phyloP scores from a whole-genome alignment of 2,797 vertebrate species.

The Anolis apletophallus region DNA sequence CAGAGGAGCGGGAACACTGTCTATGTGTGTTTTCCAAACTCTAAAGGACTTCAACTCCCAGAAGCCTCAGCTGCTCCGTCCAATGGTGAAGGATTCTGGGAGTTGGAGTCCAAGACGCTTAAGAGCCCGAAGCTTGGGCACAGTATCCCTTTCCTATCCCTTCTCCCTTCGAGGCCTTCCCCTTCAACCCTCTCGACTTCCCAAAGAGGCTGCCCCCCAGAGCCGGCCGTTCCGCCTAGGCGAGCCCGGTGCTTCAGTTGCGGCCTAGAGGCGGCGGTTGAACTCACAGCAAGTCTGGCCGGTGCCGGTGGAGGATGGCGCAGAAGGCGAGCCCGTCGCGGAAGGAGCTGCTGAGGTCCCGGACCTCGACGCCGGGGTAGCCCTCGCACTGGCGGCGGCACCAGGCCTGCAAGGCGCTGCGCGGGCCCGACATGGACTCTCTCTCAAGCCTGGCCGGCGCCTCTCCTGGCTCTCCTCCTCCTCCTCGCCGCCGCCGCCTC shows the following conservation, averaged over 20 bases:
- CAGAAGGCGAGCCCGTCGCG: slow-evolving; percentile 95
- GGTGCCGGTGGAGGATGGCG: slow-evolving; percentile 93
- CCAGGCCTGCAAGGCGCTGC: slow-evolving; percentile 91
- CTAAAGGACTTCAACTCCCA: too few relatives aligned
- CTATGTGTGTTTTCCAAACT: too few relatives aligned
- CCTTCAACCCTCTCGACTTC: too few relatives aligned
- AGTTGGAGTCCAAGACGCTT: too few relatives aligned
- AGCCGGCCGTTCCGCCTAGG: neutral
- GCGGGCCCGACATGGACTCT: slow-evolving; percentile 88
- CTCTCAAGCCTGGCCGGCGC: too few relatives aligned
- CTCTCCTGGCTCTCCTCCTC: slow-evolving; percentile 1
- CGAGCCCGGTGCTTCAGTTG: slow-evolving; percentile 11
- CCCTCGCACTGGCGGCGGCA: slow-evolving; percentile 89
- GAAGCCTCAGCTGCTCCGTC: too few relatives aligned
- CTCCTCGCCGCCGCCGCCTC: neutral
- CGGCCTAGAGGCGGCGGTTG: neutral
- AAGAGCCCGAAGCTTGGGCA: too few relatives aligned
- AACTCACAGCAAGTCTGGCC: slow-evolving; percentile 95
- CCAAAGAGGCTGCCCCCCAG: too few relatives aligned
- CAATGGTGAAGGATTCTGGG: too few relatives aligned
- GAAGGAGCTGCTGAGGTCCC: slow-evolving; percentile 93
- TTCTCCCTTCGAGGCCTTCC: too few relatives aligned
- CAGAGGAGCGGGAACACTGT: too few relatives aligned
- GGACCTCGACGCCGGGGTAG: slow-evolving; percentile 89
- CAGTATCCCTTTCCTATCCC: too few relatives aligned